These are phyloP conservation scores for Phymanthus crucifer DNA, from an alignment of 92 coral and sea anemone genomes.

Conservation along the genomic window DNA sequence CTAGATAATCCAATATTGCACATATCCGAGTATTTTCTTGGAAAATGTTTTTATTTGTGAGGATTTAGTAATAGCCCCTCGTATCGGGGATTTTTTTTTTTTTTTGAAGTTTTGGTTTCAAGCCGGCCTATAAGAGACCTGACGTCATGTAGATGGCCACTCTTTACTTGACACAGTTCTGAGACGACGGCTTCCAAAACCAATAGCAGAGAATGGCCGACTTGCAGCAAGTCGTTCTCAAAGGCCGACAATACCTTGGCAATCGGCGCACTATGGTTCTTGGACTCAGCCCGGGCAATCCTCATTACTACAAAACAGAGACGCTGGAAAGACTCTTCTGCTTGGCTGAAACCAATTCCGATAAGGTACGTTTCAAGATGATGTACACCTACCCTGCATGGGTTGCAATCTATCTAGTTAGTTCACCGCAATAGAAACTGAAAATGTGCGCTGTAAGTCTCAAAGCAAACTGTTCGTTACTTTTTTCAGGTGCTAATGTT, in stretches of 20 bases:
- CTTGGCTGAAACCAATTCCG: conserved; percentile 49
- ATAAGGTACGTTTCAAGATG: conserved; percentile 39
- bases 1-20: neutral
- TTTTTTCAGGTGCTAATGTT: conserved; percentile 58
- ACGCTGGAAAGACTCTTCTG: conserved; percentile 50
- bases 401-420: no score
- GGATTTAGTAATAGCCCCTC: neutral
- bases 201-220: neutral
- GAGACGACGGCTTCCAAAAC: neutral
- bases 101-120: neutral
- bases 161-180: neutral
- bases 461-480: neutral
- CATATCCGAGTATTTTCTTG: neutral
- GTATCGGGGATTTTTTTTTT: neutral
- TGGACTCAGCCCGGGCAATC: conserved; percentile 81
- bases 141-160: neutral
- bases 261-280: conserved; percentile 50
- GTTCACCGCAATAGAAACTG: no score
- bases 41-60: no score
- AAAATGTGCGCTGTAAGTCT: no score
- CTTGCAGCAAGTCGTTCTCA: conserved; percentile 40
- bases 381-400: no score
- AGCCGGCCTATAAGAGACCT: neutral
- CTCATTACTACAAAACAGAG: conserved; percentile 60
- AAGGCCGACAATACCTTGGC: conserved; percentile 55